Base-by-base conservation (phyloP, 2,888 invertebrate genomes). In the Dryobota labecula region DNA sequence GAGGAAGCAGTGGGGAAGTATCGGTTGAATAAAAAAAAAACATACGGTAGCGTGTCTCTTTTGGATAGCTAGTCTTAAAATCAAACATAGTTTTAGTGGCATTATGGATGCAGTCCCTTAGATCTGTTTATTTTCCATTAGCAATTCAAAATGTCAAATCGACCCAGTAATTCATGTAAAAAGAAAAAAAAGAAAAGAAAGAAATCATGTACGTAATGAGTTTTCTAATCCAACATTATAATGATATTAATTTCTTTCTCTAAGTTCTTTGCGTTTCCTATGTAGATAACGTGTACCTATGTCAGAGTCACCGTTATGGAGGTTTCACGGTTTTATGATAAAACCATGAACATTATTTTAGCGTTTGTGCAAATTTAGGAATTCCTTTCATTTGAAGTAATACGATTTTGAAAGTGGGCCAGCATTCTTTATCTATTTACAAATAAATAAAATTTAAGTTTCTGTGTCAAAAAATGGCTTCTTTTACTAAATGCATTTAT, bases 221-320 rank as follows among this genome's bases (percentile, higher is more conserved):
- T 41, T 56, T 56, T 41, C 56, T 57, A 24, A 47, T 70, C 30
- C 47, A 70, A 70, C 38, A 56, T 15, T 13, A 47, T 4, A 33
- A 6, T 18, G 6, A 24, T 38, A 30, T 15, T 9, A 20, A 56
- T 24, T 9, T n/a, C n/a, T n/a, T n/a, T n/a, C n/a, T n/a, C n/a
- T 33, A 6, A 30, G 18, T n/a, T 41, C 9, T 38, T 54, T 47
- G 5, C 30, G 13, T 38, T 54, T 68, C 27, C 11, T 53, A 20
- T 24, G 18, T 24, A 11, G 15, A 18, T 27, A 27, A 38, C 20
- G 8, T 15, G 38, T 47, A 13, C 1, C 8, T 33, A 18, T 15
- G 45, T n/a, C 20, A 38, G 20, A 13, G 20, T 27, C 57, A 41
- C 2, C 9, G 3, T 27, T 18, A 38, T 3, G n/a, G 9, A 3